Evolutionary conservation across 2,113 vertebrate species (phyloP), one percentile per base, ranked within the genome.

Genomic region (Aspiorhynchus laticeps): DNA sequence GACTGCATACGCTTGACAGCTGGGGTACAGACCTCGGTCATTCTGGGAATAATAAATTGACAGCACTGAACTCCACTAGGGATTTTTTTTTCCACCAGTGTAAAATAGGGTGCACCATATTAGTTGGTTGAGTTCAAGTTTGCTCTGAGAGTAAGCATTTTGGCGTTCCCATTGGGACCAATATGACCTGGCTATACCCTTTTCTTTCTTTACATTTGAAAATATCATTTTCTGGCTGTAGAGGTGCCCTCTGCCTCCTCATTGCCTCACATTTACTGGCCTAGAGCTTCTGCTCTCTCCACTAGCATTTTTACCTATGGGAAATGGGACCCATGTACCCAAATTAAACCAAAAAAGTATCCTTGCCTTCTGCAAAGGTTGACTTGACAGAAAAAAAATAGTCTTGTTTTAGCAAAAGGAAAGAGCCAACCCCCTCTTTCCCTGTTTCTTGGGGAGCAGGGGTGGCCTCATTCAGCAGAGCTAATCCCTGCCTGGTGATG

Each of bases 401-500:
- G 24, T 31, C 48, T 56, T 56, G 65, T 84, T 84, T 78, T 87
- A 82, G 80, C 69, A 84, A 46, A 53, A 46, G 43, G 26, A 61
- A 84, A 46, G 36, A 38, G 14, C 24, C 65, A 53, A 24, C 7
- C 28, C 69, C 19, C 65, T 19, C 33, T 61, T 59, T 17, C 65
- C 71, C 36, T 78, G 63, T 89, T 67, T 89, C 80, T 63, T 79
- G 43, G 21, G 74, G 81, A 75, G 28, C 77, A 82, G 78, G 89
- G 24, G 74, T 48, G 84, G 83, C 46, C 53, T 86, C 43, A 71
- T 81, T 59, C 38, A 63, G 84, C 85, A 84, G 80, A 78, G 80
- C 80, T 87, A 65, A 53, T 84, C 86, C n/a, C 59, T 87, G 86
- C 86, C 86, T 67, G 80, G 56, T 77, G 84, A 80, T 76, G 36